Evolutionary conservation across 2,888 invertebrate genomes (phyloP).

Genomic region (Hyposoter didymator): DNA sequence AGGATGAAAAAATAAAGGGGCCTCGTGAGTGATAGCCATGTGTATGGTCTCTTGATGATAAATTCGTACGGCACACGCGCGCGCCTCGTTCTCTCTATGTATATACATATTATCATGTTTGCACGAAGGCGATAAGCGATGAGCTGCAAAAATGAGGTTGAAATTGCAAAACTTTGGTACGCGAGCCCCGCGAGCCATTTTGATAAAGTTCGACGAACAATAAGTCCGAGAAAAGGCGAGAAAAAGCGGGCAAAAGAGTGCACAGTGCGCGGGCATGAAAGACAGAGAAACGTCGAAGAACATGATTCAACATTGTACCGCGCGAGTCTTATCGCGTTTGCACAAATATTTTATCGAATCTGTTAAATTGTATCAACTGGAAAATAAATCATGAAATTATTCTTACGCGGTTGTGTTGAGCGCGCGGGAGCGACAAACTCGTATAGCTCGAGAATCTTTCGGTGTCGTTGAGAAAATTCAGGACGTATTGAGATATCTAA

Average conservation of each 20-base stretch:
- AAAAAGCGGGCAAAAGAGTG: conserved; percentile 19
- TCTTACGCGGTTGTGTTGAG: background rate
- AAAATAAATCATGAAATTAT: conserved; percentile 3
- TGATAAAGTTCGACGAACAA: conserved; percentile 65
- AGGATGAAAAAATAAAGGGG: conserved; percentile 82
- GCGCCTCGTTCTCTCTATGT: conserved; percentile 64
- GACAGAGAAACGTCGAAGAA: conserved; percentile 1
- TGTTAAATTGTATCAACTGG: background rate
- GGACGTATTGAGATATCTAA: conserved; percentile 39
- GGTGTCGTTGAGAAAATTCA: background rate
- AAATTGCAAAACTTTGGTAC: conserved; percentile 81
- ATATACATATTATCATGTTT: conserved; percentile 80
- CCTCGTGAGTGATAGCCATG: conserved; percentile 76
- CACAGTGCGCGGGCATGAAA: background rate
- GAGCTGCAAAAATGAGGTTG: conserved; percentile 83
- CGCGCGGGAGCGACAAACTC: background rate
- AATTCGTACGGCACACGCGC: conserved; percentile 39
- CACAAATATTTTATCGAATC: conserved; percentile 10
- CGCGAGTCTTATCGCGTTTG: conserved; percentile 4
- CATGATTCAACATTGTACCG: conserved; percentile 44
- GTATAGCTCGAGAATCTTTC: background rate
- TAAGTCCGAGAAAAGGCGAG: conserved; percentile 43
- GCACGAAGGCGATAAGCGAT: conserved; percentile 79
- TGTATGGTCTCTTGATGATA: conserved; percentile 68
- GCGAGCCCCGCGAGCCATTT: conserved; percentile 59